Evolutionary conservation across 2,888 invertebrate genomes (phyloP).

Genomic region (Dendrolimus houi): DNA sequence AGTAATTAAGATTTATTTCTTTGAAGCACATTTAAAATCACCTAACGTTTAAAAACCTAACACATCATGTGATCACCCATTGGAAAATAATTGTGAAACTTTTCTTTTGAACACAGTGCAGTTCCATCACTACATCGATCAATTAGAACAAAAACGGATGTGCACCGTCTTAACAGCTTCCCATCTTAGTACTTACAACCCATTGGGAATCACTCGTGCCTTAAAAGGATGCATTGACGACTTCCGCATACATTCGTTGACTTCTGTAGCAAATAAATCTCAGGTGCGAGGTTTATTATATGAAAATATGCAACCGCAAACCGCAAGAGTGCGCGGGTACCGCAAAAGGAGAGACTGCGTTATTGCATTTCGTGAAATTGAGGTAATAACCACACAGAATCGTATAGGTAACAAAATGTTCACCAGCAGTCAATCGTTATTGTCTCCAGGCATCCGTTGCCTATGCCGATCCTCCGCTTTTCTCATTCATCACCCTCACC

Average conservation of each 20-base stretch:
- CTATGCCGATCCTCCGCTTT: too few species aligned
- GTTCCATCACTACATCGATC: too few species aligned
- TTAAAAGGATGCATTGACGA: conserved; percentile 18
- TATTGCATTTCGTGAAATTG: conserved; percentile 8
- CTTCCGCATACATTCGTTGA: conserved; percentile 28
- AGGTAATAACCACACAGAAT: background rate
- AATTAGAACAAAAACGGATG: too few species aligned
- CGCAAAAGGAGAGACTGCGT: conserved; percentile 37
- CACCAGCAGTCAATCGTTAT: background rate
- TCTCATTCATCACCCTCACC: too few species aligned
- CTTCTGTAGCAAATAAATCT: conserved; percentile 15
- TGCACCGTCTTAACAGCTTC: background rate
- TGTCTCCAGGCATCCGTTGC: too few species aligned
- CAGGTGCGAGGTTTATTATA: conserved; percentile 10
- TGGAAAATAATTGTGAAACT: too few species aligned
- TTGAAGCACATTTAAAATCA: too few species aligned
- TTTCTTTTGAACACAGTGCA: too few species aligned
- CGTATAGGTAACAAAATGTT: too few species aligned
- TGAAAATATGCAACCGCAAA: conserved; percentile 25
- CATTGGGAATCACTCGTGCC: conserved; percentile 1
- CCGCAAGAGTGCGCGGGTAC: conserved; percentile 18
- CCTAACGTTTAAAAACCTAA: too few species aligned
- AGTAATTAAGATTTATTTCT: too few species aligned
- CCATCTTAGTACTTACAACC: background rate
- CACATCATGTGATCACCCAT: too few species aligned